Base-by-base conservation (phyloP, 1,140 invertebrate species). In the Dreissena rostriformis region DNA sequence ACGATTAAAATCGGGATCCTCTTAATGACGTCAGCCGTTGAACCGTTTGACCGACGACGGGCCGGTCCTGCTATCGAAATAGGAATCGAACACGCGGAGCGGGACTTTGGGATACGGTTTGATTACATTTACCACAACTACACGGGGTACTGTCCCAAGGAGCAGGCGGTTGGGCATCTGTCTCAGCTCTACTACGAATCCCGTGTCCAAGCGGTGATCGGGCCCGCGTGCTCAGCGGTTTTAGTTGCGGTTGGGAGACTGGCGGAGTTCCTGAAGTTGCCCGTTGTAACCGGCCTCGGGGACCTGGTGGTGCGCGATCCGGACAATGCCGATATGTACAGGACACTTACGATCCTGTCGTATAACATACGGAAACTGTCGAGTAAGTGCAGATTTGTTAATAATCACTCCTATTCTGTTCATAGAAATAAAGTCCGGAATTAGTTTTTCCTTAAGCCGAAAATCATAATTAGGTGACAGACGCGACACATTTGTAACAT, bases 1-100 rank as follows among this genome's bases (percentile, higher is more conserved):
- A 79, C 77, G 39, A 79, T 81, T 17, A 83, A 83, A 76, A 57
- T 76, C 39, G 81, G 81, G 22, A 73, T 83, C n/a, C 67, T 83
- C 19, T 65, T 83, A 55, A 83, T 83, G 81, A 83, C 81, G 11
- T 65, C 73, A 57, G 81, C 71, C 15, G 29, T 73, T 22, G 81
- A 83, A 39, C 81, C 81, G 22, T 83, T 83, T 52, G 81, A 83
- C 67, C 67, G 74, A 49, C 73, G 81, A 61, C 61, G 81, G 28
- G 65, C 63, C 29, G 81, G 72, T 24, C 81, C 81, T 6, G 81
- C 81, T 7, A 22, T 83, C 10, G 63, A 67, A 24, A 75, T 83
- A 7, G 81, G 61, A 14, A 75, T 83, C 29, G 81, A 76, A 14
- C 19, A 57, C 39, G 81, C 65, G 6, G 15, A n/a, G 17, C n/a